phyloP scores from a whole-genome alignment of 2,797 vertebrate genomes.

The Astyanax mexicanus region DNA sequence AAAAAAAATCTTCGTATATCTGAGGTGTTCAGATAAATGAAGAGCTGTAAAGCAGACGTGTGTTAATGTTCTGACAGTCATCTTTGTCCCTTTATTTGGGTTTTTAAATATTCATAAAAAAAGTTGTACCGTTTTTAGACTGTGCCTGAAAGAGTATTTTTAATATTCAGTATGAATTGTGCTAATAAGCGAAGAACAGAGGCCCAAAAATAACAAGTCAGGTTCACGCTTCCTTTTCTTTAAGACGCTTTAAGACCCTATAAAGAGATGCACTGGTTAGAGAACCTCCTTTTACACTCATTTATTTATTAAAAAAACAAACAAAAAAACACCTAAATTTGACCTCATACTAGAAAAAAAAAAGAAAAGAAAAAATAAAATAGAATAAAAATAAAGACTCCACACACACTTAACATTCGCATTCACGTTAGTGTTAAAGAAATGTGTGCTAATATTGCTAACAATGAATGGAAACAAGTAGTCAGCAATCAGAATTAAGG shows the following conservation, averaged over 20 bases:
- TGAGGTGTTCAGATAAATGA: background rate
- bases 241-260: background rate
- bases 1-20: constrained; percentile 21
- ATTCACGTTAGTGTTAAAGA: background rate
- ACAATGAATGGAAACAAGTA: too few relatives aligned
- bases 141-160: constrained; percentile 29
- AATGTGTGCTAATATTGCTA: too few relatives aligned
- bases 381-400: too few relatives aligned
- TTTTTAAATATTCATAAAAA: too few relatives aligned
- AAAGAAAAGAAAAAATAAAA: too few relatives aligned
- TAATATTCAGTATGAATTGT: constrained; percentile 31
- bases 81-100: background rate
- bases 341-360: background rate
- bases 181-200: constrained; percentile 31
- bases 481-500: too few relatives aligned
- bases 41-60: constrained; percentile 1
- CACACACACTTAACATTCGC: background rate
- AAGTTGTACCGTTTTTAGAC: background rate
- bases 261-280: background rate
- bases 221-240: too few relatives aligned
- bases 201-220: too few relatives aligned
- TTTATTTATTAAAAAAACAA: too few relatives aligned
- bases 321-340: too few relatives aligned
- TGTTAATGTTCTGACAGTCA: constrained; percentile 2
- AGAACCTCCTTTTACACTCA: too few relatives aligned